phyloP scores from a whole-genome alignment of 2,113 vertebrate species.

The Megaptera novaeangliae region DNA sequence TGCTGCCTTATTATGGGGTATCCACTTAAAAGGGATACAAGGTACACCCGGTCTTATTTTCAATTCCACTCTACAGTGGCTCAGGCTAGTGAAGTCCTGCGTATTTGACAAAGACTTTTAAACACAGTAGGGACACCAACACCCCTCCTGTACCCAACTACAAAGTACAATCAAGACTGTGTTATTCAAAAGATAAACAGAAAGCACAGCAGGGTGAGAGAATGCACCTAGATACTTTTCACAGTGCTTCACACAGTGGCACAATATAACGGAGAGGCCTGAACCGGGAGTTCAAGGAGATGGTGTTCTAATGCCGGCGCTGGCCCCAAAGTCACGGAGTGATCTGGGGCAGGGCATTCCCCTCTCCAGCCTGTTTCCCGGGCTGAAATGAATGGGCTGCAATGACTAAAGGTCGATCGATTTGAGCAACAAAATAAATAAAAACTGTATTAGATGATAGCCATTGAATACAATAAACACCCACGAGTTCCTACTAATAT shows the following conservation, averaged over 20 bases:
- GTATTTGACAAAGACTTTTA: background rate
- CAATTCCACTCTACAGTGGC: background rate
- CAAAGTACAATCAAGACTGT: background rate
- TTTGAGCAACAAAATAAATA: background rate
- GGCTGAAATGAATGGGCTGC: background rate
- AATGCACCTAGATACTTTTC: background rate
- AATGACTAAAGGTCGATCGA: background rate
- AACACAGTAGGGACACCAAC: background rate
- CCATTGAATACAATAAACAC: background rate
- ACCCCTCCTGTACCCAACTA: background rate
- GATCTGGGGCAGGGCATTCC: background rate
- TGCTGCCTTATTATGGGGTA: background rate
- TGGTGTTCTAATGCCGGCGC: background rate
- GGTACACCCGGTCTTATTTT: background rate
- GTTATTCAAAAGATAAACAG: background rate
- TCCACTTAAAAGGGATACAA: background rate
- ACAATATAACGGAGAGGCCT: background rate
- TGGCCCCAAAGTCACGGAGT: background rate
- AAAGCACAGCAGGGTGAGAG: background rate
- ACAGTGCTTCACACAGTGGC: background rate
- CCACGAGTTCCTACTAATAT: background rate
- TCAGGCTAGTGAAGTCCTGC: background rate
- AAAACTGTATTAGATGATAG: background rate
- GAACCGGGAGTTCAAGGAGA: background rate
- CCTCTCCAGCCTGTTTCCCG: background rate